phyloP scores from a whole-genome alignment of 2,888 invertebrate genomes.

The Microchrysa polita region DNA sequence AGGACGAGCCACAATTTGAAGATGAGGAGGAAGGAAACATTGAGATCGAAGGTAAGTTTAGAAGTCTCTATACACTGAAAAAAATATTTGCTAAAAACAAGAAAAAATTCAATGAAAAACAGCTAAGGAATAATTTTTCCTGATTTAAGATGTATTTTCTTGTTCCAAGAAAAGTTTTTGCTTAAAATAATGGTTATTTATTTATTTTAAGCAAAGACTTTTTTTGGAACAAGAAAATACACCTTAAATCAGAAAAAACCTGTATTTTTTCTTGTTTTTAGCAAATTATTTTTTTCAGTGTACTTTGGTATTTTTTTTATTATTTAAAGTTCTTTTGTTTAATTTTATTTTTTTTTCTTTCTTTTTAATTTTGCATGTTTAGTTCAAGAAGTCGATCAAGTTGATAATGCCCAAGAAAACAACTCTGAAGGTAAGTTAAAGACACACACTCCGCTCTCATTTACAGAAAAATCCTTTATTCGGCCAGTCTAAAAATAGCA shows the following conservation, averaged over 20 bases:
- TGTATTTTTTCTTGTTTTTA: too few relatives aligned
- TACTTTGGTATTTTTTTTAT: constrained; percentile 51
- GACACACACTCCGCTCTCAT: background rate
- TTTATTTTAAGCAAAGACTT: too few relatives aligned
- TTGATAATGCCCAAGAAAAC: constrained; percentile 15
- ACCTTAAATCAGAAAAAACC: too few relatives aligned
- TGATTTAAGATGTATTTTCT: too few relatives aligned
- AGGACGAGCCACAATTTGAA: constrained; percentile 31
- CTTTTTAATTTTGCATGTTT: constrained; percentile 50
- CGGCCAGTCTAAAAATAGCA: constrained; percentile 35
- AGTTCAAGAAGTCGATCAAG: constrained; percentile 29
- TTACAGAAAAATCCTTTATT: constrained; percentile 11
- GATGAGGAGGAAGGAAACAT: constrained; percentile 44
- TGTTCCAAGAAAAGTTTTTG: too few relatives aligned
- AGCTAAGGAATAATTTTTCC: too few relatives aligned
- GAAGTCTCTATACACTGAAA: background rate
- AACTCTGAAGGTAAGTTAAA: constrained; percentile 28
- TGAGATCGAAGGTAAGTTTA: constrained; percentile 16
- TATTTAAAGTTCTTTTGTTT: too few relatives aligned
- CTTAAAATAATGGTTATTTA: too few relatives aligned
- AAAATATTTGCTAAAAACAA: too few relatives aligned
- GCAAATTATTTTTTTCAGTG: too few relatives aligned
- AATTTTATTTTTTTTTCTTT: constrained; percentile 54
- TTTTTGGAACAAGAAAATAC: too few relatives aligned
- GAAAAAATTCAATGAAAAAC: too few relatives aligned